phyloP scores from a whole-genome alignment of 2,888 invertebrate genomes.

The Terebella lapidaria region DNA sequence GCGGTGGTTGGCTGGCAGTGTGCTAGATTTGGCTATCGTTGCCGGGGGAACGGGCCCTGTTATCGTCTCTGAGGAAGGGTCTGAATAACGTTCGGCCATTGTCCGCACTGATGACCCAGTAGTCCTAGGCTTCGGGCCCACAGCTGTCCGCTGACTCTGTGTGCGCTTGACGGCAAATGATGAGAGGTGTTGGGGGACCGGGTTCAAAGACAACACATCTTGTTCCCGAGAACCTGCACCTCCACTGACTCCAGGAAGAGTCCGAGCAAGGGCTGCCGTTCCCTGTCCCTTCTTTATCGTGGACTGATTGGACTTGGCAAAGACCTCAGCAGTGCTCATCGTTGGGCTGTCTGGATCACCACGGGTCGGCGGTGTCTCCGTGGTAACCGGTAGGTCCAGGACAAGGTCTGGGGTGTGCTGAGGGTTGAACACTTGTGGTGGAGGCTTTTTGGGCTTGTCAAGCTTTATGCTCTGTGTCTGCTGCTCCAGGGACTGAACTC shows the following conservation, averaged over 20 bases:
- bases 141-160: background rate
- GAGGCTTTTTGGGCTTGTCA: background rate
- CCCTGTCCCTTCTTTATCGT: conserved; percentile 64
- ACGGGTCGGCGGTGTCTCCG: background rate
- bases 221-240: background rate
- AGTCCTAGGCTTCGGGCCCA: background rate
- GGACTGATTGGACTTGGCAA: conserved; percentile 74
- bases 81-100: background rate
- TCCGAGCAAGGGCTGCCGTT: background rate
- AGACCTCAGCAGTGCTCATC: conserved; percentile 67
- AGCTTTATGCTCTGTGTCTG: conserved; percentile 23
- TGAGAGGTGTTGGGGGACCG: no score
- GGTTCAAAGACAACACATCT: background rate
- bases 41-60: background rate
- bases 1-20: background rate
- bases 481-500: conserved; percentile 46
- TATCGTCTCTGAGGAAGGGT: background rate
- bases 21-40: background rate
- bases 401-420: conserved; percentile 49
- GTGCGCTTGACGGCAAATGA: background rate
- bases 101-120: background rate
- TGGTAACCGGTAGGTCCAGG: conserved; percentile 42
- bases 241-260: background rate
- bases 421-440: background rate
- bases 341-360: conserved; percentile 33